A percentile compares a stretch with the other conserved stretches of the same genome.
Evolutionary conservation across 2,113 vertebrate genomes (phyloP).

Genomic region (Gallinago media): DNA sequence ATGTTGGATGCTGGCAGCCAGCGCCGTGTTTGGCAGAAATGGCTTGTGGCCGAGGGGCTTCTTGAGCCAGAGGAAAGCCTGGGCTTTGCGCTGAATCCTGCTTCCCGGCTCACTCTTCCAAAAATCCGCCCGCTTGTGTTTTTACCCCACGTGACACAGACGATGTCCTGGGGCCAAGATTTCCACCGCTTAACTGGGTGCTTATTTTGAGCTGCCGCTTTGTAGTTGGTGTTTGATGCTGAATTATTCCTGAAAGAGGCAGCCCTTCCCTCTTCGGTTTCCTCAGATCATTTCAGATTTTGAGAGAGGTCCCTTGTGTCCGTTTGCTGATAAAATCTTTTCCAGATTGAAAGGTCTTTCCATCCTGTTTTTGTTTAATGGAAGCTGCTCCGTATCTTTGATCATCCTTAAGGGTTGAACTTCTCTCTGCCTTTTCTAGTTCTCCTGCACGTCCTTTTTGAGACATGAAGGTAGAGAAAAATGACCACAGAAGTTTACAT

Average conservation of each 20-base stretch:
- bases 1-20: neutral
- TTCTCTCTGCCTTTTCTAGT: neutral
- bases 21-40: accelerated
- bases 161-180: neutral
- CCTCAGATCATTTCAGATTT: neutral
- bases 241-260: neutral
- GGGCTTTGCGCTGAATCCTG: neutral
- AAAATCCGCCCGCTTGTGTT: accelerated
- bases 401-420: neutral
- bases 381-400: accelerated
- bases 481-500: neutral
- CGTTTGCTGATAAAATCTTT: neutral
- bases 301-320: neutral
- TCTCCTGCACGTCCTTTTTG: accelerated
- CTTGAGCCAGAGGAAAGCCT: neutral
- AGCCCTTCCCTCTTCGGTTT: neutral
- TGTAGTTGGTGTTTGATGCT: neutral
- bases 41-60: neutral
- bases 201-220: neutral
- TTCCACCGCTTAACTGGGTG: neutral
- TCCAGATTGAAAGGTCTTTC: neutral
- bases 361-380: neutral
- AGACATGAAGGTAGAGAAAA: neutral
- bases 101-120: accelerated
- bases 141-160: neutral